These are phyloP conservation scores for Limenitis arthemis DNA, from an alignment of 2,888 invertebrate species.

Conservation along the genomic window DNA sequence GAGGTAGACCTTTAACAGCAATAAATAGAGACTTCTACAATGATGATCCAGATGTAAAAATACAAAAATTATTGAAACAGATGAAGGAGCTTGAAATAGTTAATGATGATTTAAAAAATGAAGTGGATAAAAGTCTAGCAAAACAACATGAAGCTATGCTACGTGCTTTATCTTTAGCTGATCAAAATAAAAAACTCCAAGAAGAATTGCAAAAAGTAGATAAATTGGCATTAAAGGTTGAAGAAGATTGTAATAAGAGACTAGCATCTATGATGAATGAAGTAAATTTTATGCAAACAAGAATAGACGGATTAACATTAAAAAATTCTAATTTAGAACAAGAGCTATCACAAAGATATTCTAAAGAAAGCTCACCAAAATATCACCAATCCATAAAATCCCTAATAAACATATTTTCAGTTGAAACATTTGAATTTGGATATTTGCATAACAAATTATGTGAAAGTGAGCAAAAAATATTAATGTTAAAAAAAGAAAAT, in stretches of 20 bases:
- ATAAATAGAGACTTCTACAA: conserved; percentile 77
- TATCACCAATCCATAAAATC: conserved; percentile 49
- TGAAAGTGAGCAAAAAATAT: conserved; percentile 62
- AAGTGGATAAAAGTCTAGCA: conserved; percentile 69
- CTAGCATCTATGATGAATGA: conserved; percentile 75
- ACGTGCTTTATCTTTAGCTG: conserved; percentile 80
- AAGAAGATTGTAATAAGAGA: conserved; percentile 81
- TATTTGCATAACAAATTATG: conserved; percentile 55
- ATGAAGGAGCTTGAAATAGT: conserved; percentile 73
- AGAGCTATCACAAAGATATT: conserved; percentile 61
- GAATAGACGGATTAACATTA: conserved; percentile 58
- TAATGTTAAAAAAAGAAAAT: conserved; percentile 65
- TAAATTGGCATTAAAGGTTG: conserved; percentile 80
- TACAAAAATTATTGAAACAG: conserved; percentile 71
- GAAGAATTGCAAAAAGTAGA: conserved; percentile 82
- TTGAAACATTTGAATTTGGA: conserved; percentile 26
- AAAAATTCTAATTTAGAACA: conserved; percentile 68
- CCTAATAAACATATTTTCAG: conserved; percentile 45
- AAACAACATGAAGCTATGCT: conserved; percentile 89
- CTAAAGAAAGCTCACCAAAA: conserved; percentile 31
- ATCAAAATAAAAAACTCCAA: conserved; percentile 78
- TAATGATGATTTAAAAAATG: conserved; percentile 64
- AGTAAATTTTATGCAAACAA: conserved; percentile 69
- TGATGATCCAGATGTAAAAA: conserved; percentile 67
- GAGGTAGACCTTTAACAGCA: conserved; percentile 77